Percentiles rank a stretch among this genome's conserved stretches.
Evolutionary conservation across 2,888 invertebrate genomes (phyloP).

Genomic region (Xestoiulus laeticollis): DNA sequence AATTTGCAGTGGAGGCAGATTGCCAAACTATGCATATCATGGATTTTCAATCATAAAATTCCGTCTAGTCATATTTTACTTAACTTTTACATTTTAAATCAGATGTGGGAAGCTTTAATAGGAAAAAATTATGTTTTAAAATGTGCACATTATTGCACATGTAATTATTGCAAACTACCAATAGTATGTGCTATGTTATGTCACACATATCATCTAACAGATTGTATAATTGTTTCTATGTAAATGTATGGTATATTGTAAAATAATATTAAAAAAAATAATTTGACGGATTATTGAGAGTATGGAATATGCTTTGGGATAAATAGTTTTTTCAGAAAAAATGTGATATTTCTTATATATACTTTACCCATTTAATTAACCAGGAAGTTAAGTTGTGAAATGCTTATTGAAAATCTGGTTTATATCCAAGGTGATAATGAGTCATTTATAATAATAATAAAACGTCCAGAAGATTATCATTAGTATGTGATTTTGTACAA

Average conservation of each 20-base stretch:
- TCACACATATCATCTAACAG: too few relatives aligned
- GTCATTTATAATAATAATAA: not conserved
- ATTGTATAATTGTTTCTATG: too few relatives aligned
- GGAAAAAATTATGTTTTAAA: not conserved
- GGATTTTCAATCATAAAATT: not conserved
- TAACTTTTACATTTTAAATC: not conserved
- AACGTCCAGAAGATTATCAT: not conserved
- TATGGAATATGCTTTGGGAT: too few relatives aligned
- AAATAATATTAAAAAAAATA: too few relatives aligned
- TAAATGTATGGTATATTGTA: too few relatives aligned
- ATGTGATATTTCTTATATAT: not conserved
- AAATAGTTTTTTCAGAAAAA: too few relatives aligned
- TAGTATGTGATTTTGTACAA: not conserved
- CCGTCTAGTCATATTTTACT: not conserved
- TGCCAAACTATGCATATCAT: not conserved
- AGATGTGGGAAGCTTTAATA: not conserved
- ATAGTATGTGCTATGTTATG: too few relatives aligned
- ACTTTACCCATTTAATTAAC: too few relatives aligned
- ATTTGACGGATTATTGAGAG: too few relatives aligned
- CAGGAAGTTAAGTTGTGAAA: not conserved
- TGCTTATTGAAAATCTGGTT: not conserved
- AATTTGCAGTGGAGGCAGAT: not conserved
- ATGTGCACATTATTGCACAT: not conserved
- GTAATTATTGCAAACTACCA: not conserved
- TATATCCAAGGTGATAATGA: not conserved